Evolutionary conservation across 2,797 vertebrate species (phyloP).

Genomic region (Tangara arthus): DNA sequence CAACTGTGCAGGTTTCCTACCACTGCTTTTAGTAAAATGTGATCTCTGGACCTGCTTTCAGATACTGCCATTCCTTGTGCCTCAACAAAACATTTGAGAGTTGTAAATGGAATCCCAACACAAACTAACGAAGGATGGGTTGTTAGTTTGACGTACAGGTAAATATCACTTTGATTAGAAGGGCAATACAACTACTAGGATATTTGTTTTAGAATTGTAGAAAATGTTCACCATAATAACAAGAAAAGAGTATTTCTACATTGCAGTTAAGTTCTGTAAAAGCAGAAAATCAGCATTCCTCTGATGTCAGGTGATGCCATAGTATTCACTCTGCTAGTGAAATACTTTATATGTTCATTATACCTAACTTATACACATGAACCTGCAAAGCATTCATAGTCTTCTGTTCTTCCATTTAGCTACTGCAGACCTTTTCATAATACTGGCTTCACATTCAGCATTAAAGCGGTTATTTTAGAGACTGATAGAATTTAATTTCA

Average conservation of each 20-base stretch:
- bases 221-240: neutral
- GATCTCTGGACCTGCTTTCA: constrained; percentile 68
- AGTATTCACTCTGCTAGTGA: neutral
- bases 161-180: constrained; percentile 53
- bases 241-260: neutral
- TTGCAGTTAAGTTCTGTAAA: neutral
- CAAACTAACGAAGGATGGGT: constrained; percentile 92
- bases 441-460: neutral
- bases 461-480: neutral
- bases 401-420: neutral
- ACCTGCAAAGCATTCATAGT: neutral
- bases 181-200: neutral
- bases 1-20: constrained; percentile 44
- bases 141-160: constrained; percentile 91
- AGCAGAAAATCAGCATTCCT: neutral
- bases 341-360: neutral
- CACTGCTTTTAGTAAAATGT: constrained; percentile 49
- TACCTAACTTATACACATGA: neutral
- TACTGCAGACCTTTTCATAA: neutral
- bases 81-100: constrained; percentile 82
- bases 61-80: constrained; percentile 77
- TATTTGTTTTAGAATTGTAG: neutral
- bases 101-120: constrained; percentile 90
- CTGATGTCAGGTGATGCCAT: neutral
- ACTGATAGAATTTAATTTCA: neutral